These are phyloP conservation scores for Tachina fera DNA, from an alignment of 2,888 invertebrate species.

Conservation along the genomic window DNA sequence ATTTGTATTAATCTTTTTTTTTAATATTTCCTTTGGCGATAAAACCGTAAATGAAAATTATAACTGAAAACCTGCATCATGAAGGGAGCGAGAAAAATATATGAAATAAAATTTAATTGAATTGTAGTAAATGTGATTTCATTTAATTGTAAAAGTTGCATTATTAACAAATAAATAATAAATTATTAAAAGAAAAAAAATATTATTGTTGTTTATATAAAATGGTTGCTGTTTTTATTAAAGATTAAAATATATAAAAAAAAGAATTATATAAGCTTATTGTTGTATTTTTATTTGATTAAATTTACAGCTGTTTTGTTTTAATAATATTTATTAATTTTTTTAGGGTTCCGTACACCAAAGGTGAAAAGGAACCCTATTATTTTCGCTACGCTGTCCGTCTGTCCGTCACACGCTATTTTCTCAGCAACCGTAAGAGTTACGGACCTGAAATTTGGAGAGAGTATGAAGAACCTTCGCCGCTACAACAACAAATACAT, in stretches of 20 bases:
- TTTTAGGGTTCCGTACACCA: too few relatives aligned
- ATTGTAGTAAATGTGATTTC: conserved; percentile 50
- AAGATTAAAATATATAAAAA: background rate
- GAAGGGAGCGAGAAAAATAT: background rate
- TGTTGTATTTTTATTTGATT: conserved; percentile 10
- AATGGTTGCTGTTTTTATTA: conserved; percentile 32
- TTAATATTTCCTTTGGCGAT: background rate
- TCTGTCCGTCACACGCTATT: too few relatives aligned
- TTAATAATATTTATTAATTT: background rate
- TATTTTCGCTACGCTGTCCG: too few relatives aligned
- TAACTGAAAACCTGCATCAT: conserved; percentile 21
- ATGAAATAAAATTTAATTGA: conserved; percentile 47
- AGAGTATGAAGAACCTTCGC: too few relatives aligned
- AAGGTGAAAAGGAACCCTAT: too few relatives aligned
- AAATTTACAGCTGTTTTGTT: background rate
- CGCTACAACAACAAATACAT: too few relatives aligned
- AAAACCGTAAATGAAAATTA: conserved; percentile 24
- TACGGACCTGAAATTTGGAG: too few relatives aligned
- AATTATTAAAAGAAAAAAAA: background rate
- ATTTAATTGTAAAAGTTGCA: conserved; percentile 35
- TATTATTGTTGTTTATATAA: conserved; percentile 9
- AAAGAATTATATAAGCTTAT: background rate
- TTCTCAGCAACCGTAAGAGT: too few relatives aligned
- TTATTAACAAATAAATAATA: conserved; percentile 31
- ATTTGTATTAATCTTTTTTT: background rate